Evolutionary conservation across 1,140 invertebrate genomes (phyloP).

Genomic region (Caenorhabditis briggsae): DNA sequence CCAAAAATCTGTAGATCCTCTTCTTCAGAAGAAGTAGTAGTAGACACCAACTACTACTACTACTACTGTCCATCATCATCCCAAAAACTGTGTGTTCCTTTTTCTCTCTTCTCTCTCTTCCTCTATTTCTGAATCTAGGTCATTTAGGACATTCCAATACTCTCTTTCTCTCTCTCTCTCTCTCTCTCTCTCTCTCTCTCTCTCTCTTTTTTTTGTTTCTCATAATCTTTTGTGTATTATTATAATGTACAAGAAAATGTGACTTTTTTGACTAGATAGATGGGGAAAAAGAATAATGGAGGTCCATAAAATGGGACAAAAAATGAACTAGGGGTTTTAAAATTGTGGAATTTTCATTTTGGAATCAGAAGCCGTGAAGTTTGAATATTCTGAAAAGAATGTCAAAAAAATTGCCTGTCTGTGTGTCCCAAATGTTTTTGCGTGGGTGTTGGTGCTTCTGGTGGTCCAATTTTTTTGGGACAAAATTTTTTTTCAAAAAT

Average conservation of each 20-base stretch:
- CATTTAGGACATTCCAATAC: constrained; percentile 46
- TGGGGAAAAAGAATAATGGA: not conserved
- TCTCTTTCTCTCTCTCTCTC: not conserved
- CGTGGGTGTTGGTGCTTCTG: too few species aligned
- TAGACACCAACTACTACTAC: not conserved
- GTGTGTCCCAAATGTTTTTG: too few species aligned
- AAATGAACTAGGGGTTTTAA: too few species aligned
- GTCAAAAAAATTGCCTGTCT: too few species aligned
- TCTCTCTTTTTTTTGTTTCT: not conserved
- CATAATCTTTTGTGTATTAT: constrained; percentile 43
- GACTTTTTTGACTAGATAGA: not conserved
- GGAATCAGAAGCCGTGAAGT: too few species aligned
- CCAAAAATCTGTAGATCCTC: not conserved
- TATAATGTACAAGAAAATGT: constrained; percentile 33
- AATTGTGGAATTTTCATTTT: too few species aligned
- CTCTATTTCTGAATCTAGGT: constrained; percentile 50
- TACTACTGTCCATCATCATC: not conserved
- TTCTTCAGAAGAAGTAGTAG: not conserved
- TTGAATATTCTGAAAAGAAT: too few species aligned
- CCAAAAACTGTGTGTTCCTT: not conserved
- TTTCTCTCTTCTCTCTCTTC: not conserved
- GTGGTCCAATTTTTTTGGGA: too few species aligned
- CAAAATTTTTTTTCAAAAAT: not conserved
- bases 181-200: not conserved
- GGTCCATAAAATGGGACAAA: too few species aligned